Evolutionary conservation across 2,113 vertebrate genomes (phyloP).

Genomic region (Columba livia): DNA sequence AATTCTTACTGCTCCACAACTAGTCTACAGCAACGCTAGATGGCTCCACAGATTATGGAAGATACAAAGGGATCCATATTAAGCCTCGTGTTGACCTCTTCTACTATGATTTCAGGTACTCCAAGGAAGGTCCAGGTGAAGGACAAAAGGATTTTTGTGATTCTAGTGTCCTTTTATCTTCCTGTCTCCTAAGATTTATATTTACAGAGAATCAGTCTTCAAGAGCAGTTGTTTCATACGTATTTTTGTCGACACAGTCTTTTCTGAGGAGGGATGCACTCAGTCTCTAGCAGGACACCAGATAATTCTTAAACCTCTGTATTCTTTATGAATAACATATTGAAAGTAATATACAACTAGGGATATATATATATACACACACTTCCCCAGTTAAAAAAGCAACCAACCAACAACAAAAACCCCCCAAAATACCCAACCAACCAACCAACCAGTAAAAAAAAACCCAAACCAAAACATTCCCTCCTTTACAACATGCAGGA

Average conservation of each 20-base stretch:
- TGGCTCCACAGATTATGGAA: neutral
- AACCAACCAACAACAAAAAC: no score
- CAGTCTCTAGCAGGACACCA: neutral
- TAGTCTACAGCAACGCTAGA: neutral
- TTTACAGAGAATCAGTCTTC: neutral
- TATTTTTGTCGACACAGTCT: neutral
- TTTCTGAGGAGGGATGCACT: neutral
- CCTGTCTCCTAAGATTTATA: neutral
- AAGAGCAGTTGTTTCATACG: neutral
- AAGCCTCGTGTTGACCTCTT: neutral
- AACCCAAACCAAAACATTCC: neutral
- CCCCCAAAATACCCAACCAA: no score
- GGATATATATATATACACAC: no score
- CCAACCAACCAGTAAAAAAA: no score
- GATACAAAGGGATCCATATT: neutral
- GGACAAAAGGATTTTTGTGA: neutral
- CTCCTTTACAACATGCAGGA: neutral
- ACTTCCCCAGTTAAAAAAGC: no score
- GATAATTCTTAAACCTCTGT: neutral
- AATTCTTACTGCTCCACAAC: neutral
- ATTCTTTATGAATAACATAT: neutral
- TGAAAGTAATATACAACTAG: neutral
- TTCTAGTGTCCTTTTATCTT: neutral
- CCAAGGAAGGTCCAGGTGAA: neutral
- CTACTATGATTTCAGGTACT: neutral